Evolutionary conservation across 2,888 invertebrate species (phyloP), one percentile per base, ranked within the genome.

Genomic region (Zhengitettix transpicula): DNA sequence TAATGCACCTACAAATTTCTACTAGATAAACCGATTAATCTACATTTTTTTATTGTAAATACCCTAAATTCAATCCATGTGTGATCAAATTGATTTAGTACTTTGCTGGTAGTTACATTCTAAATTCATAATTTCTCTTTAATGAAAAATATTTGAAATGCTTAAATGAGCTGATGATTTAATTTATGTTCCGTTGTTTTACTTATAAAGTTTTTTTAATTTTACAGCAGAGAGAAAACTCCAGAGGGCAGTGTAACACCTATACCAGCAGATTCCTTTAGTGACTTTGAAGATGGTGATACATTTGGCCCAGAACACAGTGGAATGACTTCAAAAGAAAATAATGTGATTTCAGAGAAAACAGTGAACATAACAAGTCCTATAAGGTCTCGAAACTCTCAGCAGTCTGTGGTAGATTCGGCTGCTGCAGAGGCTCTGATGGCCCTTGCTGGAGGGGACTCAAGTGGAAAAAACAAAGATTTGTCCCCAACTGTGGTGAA

Each of bases 391-490:
- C 28, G 28, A 28, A 28, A 28, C 28, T 28, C 28, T 2, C 28
- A 28, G n/a, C 47, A 47, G 5, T 14, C 12, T 47, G n/a, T n/a
- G n/a, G 47, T 47, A n/a, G 72, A 74, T 57, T 72, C 68, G 59
- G 72, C 73, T 7, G 72, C 72, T 10, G 70, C 70, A 1, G 73
- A 73, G 61, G 73, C 72, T 51, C 66, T 73, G 8, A 73, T 72
- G 65, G 69, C 71, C 11, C 66, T 69, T 0, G 65, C 69, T 40
- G 71, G 72, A 58, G 70, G 70, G 62, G 67, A 63, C 71, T 17
- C 53, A 7, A 28, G 28, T 28, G 28, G 28, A 28, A 28, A 28
- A 28, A 2, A 28, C 7, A 28, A 28, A 5, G 28, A 28, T 28
- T 28, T 28, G 28, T 28, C 28, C 7, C 28, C 55, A 17, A 41